Evolutionary conservation across 1,140 invertebrate genomes (phyloP).

Genomic region (Bradysia coprophila): DNA sequence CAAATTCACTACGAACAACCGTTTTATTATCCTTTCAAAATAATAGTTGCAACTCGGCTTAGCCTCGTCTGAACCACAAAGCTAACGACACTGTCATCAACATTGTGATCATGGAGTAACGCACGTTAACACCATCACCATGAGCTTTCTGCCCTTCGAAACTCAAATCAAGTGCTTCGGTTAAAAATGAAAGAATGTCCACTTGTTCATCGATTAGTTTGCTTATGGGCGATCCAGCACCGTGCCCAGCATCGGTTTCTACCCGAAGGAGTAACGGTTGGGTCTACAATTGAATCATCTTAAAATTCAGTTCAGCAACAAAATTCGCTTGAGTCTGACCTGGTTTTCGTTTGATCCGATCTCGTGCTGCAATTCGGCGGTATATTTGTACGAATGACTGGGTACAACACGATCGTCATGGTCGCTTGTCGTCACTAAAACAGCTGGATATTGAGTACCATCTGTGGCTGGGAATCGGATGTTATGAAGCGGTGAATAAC

Average conservation of each 20-base stretch:
- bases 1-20: too few species aligned
- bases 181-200: neutral
- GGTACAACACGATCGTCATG: constrained; percentile 92
- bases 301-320: too few species aligned
- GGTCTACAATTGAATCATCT: constrained; percentile 41
- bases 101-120: too few species aligned
- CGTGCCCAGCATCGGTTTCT: constrained; percentile 87
- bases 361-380: constrained; percentile 66
- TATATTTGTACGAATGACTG: constrained; percentile 81
- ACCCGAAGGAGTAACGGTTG: constrained; percentile 73
- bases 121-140: too few species aligned
- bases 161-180: neutral
- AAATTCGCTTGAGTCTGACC: too few species aligned
- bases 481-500: constrained; percentile 77
- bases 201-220: neutral
- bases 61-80: too few species aligned
- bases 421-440: constrained; percentile 74
- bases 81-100: too few species aligned
- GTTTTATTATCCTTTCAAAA: too few species aligned
- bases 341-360: constrained; percentile 34
- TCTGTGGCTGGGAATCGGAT: constrained; percentile 33
- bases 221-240: constrained; percentile 71
- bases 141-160: too few species aligned
- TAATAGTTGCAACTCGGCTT: too few species aligned
- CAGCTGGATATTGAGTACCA: constrained; percentile 57